These are phyloP conservation scores for Phalacrocorax brasilianus DNA, from an alignment of 2,113 vertebrate genomes.

Conservation along the genomic window DNA sequence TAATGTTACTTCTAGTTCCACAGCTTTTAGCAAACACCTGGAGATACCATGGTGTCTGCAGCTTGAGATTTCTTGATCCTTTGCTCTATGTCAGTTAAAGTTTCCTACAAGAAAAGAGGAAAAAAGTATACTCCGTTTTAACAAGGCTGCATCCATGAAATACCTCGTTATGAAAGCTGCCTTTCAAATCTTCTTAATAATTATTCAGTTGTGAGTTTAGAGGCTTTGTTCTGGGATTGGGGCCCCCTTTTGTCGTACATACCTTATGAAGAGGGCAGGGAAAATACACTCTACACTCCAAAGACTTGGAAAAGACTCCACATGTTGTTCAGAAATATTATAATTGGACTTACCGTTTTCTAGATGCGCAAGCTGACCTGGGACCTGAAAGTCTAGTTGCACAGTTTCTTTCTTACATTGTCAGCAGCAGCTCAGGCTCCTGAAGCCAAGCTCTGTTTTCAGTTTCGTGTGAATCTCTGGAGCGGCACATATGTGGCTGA, in stretches of 20 bases:
- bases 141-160: neutral
- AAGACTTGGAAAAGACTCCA: neutral
- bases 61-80: neutral
- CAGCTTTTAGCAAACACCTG: neutral
- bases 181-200: neutral
- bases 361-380: neutral
- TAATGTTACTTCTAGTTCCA: neutral
- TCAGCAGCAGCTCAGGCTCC: neutral
- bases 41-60: neutral
- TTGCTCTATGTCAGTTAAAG: neutral
- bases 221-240: neutral
- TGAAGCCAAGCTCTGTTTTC: neutral
- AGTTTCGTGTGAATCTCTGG: neutral
- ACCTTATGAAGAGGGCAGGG: neutral
- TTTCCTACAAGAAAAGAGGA: neutral
- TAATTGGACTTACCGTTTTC: neutral
- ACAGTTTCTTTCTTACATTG: neutral
- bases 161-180: neutral
- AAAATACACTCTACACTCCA: neutral
- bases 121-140: neutral
- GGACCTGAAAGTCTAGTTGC: neutral
- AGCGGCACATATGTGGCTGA: slow-evolving; percentile 19
- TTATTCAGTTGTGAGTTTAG: neutral
- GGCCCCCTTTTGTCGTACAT: neutral
- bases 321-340: rapidly evolving